phyloP scores from a whole-genome alignment of 2,797 vertebrate species.

The Oryzias dopingdopingensis region DNA sequence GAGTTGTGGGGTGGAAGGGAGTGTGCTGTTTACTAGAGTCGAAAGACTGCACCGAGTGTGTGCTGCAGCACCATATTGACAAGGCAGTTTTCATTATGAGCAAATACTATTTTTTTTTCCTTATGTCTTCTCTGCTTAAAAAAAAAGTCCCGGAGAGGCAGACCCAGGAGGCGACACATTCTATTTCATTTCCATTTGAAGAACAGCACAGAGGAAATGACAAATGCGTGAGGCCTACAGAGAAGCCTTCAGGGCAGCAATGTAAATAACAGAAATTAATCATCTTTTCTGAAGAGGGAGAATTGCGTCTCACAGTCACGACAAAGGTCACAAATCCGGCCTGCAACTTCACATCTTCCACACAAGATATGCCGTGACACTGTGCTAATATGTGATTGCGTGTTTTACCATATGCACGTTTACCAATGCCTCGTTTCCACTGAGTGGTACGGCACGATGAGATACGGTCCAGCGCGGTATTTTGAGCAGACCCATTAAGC shows the following conservation, averaged over 20 bases:
- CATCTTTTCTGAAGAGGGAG: constrained; percentile 68
- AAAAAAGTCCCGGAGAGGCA: constrained; percentile 38
- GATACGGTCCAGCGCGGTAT: too few species aligned
- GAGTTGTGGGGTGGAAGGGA: constrained; percentile 4
- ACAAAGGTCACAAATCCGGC: constrained; percentile 69
- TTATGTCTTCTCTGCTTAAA: constrained; percentile 41
- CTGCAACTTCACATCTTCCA: constrained; percentile 57
- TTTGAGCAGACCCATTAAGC: too few species aligned
- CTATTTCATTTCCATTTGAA: constrained; percentile 74
- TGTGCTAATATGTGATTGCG: constrained; percentile 45
- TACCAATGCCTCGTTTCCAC: constrained; percentile 7
- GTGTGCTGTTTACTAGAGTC: constrained; percentile 60
- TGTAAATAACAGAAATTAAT: constrained; percentile 79
- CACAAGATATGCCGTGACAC: constrained; percentile 68
- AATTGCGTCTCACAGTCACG: constrained; percentile 61
- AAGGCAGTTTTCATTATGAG: constrained; percentile 61
- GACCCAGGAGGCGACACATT: constrained; percentile 67
- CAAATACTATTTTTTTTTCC: constrained; percentile 49
- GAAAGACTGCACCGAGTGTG: constrained; percentile 47
- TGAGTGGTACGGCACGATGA: constrained; percentile 2
- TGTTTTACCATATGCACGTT: constrained; percentile 15
- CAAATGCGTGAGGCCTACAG: constrained; percentile 66
- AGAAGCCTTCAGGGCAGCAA: constrained; percentile 69
- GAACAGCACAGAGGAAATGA: constrained; percentile 72
- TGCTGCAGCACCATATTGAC: constrained; percentile 58